phyloP scores from a whole-genome alignment of 2,888 invertebrate species.

The Himalopsyche japonica region DNA sequence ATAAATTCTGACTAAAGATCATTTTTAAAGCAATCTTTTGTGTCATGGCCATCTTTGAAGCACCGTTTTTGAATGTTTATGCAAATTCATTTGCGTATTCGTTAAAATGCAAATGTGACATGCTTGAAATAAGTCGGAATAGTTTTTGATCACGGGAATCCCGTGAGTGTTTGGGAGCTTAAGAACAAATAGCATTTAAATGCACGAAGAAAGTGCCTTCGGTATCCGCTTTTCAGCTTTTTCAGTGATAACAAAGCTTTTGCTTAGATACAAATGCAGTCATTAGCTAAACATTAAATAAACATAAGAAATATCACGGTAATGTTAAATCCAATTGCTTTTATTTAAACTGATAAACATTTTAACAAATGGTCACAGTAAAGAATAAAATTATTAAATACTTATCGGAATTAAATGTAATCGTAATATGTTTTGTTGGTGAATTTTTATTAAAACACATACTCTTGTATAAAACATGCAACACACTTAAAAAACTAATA shows the following conservation, averaged over 20 bases:
- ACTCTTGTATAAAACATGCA: no score
- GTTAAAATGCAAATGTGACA: background rate
- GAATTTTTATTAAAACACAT: no score
- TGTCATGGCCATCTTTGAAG: background rate
- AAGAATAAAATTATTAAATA: no score
- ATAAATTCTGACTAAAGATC: no score
- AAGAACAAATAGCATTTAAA: constrained; percentile 11
- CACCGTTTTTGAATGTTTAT: background rate
- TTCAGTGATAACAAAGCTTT: background rate
- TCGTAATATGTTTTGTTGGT: no score
- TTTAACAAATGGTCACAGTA: no score
- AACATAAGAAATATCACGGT: no score
- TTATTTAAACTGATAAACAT: no score
- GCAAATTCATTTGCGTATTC: background rate
- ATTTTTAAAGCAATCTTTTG: background rate
- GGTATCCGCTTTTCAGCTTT: background rate
- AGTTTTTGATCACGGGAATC: background rate
- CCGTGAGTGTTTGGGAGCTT: background rate
- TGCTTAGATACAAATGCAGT: background rate
- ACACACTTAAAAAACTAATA: no score
- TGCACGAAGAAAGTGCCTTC: background rate
- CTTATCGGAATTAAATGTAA: no score
- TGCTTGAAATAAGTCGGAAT: background rate
- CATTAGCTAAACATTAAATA: no score
- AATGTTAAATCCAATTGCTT: no score